Conservation (phyloP, 2,888 invertebrate species). For the Stenotaenia linearis region DNA sequence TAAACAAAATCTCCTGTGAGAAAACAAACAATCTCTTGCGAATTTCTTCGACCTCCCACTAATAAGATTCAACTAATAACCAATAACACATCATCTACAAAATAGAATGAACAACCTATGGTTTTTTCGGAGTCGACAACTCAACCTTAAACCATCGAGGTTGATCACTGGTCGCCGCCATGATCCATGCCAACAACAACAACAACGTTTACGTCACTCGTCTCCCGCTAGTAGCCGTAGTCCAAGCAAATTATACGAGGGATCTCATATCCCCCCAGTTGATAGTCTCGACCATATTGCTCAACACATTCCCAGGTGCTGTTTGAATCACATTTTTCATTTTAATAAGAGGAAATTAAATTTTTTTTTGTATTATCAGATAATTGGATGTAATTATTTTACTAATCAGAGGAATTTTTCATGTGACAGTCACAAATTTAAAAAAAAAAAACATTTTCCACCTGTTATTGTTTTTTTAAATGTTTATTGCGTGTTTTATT, state of each 20-base stretch:
- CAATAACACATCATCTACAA: not conserved
- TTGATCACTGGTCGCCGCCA: not conserved
- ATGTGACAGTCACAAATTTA: too few species aligned
- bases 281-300: slow-evolving; percentile 89
- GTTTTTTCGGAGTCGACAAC: slow-evolving; percentile 90
- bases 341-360: not conserved
- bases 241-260: slow-evolving; percentile 76
- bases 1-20: not conserved
- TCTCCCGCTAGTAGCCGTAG: slow-evolving; percentile 52
- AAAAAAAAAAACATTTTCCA: slow-evolving; percentile 8
- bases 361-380: not conserved
- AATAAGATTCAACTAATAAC: not conserved
- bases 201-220: slow-evolving; percentile 32
- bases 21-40: too few species aligned
- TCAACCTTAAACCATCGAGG: slow-evolving; percentile 52
- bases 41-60: not conserved
- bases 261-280: slow-evolving; percentile 73
- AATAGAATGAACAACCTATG: slow-evolving; percentile 78
- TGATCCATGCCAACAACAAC: slow-evolving; percentile 28
- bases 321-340: not conserved
- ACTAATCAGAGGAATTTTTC: too few species aligned
- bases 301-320: slow-evolving; percentile 84
- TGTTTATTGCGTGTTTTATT: not conserved
- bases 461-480: not conserved
- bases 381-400: not conserved